Evolutionary conservation across 1,140 invertebrate species (phyloP), one percentile per base, ranked within the genome.

Genomic region (Chrysomallon squamiferum): DNA sequence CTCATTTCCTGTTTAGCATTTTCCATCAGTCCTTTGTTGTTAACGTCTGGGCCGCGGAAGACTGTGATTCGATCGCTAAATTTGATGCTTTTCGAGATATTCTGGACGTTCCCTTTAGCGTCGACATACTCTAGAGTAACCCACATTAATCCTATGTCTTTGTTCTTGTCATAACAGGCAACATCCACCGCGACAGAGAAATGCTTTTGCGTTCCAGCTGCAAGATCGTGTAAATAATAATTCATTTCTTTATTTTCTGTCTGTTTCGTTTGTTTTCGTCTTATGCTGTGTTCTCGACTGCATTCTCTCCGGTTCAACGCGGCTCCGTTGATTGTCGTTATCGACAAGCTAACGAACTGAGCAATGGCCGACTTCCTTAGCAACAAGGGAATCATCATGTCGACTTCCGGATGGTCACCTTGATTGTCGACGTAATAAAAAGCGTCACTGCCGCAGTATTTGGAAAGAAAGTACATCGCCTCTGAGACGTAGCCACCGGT

Each of bases 321-420:
- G 2, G 73, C 71, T 0, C 71, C 75, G 66, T 76, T 66, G 11
- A 61, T 38, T 1, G 71, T 33, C 45, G 72, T 45, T 1, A 74
- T 41, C 9, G 61, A 45, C 5, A 75, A 62, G 9, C 75, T 74
- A 2, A 79, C 70, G 62, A 73, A 74, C 75, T 76, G 75, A 11
- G 72, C 74, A n/a, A 77, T 70, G 5, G 78, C 74, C 4, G 73
- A 62, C 59, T 77, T 79, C 22, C 78, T 60, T 52, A 79, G 63
- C 60, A 79, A 38, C 18, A 79, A 62, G n/a, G 78, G 78, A 63
- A 79, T 75, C 52, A 78, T 72, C 30, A 78, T 61, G 27, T 76
- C 74, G 27, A 65, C 54, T 65, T 75, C 71, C 33, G 72, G 63
- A 47, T 73, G 65, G 2, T 61, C 43, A 7, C 61, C 54, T 33